These are phyloP conservation scores for Orthosia gothica DNA, from an alignment of 2,888 invertebrate species.

Conservation along the genomic window DNA sequence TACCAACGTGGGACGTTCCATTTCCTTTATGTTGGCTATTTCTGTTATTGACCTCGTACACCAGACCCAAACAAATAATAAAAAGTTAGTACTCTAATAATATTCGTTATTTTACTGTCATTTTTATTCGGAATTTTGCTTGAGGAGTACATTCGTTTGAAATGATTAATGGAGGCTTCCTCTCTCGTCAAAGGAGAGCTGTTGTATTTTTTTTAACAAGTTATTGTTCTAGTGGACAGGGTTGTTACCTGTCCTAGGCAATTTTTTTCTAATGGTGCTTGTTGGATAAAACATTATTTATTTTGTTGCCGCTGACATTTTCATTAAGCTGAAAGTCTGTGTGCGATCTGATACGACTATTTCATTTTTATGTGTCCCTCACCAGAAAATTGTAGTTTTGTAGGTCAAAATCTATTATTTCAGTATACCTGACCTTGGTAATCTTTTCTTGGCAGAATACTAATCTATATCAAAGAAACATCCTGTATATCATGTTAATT, in stretches of 20 bases:
- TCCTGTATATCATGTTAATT: not conserved
- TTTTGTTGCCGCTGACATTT: not conserved
- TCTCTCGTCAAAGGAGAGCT: constrained; percentile 24
- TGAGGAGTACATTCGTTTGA: constrained; percentile 40
- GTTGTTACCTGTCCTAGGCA: not conserved
- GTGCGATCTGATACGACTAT: not conserved
- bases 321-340: not conserved
- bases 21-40: constrained; percentile 32
- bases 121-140: constrained; percentile 53
- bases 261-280: not conserved
- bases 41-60: constrained; percentile 20
- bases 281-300: not conserved
- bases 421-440: not conserved
- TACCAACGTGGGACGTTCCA: not conserved
- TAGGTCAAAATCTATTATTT: not conserved
- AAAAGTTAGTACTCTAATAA: constrained; percentile 50
- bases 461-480: not conserved
- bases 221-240: not conserved
- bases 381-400: not conserved
- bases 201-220: constrained; percentile 34
- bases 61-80: constrained; percentile 42
- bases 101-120: constrained; percentile 52
- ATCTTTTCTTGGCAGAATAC: not conserved
- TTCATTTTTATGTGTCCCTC: too few relatives aligned
- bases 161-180: constrained; percentile 59